Evolutionary conservation across 2,113 vertebrate species (phyloP), one percentile per base, ranked within the genome.

Genomic region (Azemiops feae): DNA sequence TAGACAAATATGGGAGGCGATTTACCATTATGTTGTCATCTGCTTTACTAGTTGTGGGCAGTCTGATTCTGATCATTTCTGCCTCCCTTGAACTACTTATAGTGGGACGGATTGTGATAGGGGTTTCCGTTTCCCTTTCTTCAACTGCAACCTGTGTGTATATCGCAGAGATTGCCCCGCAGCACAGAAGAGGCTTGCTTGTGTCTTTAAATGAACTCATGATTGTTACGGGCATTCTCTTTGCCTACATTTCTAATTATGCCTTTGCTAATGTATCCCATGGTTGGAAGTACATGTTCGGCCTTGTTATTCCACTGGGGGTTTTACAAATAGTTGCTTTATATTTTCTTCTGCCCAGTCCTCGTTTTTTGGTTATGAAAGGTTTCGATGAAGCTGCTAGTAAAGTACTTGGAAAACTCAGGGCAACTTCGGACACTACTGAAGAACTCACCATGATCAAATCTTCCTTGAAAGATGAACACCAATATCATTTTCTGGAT

Each of bases 151-250:
- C 99, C 0, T 99, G 99, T 90, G 98, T 99, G 39, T 99, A 99
- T 89, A 98, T 99, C 0, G 99, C 99, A 0, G 99, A 99, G 97
- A 99, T 99, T 10, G 98, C 99, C 0, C 99, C 99, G 0, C 97
- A 98, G 57, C 97, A 99, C 93, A 98, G 98, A 96, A 97, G 99
- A 95, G 99, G 99, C 10, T 97, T 99, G 85, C 98, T 99, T 0
- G 98, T 99, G 45, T 99, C 98, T 0, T 95, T 99, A 89, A 99
- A 99, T 34, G 99, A 99, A 95, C 97, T 99, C 88, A 99, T 99
- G 99, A 97, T 99, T 92, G 99, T 99, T 25, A 96, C 96, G 0
- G 99, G 99, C 30, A 98, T 99, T 27, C 98, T 99, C 93, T 97
- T 98, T 85, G 99, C 99, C 93, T 99, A 99, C 57, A 97, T 99